These are phyloP conservation scores for Pangasius macronema DNA, from an alignment of 2,797 vertebrate genomes.

Conservation along the genomic window DNA sequence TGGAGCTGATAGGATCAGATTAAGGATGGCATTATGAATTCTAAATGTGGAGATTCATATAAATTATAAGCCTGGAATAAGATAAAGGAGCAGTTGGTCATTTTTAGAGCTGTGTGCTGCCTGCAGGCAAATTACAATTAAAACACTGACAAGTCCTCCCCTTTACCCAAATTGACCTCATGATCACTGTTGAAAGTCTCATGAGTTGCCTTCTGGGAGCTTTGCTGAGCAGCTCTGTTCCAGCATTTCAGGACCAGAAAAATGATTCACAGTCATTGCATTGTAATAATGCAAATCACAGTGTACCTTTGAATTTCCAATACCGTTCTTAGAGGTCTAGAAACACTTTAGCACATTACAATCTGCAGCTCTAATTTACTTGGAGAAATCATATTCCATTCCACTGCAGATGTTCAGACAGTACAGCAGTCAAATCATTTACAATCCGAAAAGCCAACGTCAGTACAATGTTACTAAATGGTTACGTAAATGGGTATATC, in stretches of 20 bases:
- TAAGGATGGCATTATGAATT: constrained; percentile 43
- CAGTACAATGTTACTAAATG: background rate
- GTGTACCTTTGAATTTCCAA: background rate
- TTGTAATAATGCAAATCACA: background rate
- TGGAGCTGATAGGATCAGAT: constrained; percentile 50
- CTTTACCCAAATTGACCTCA: background rate
- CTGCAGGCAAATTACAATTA: background rate
- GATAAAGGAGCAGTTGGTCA: background rate
- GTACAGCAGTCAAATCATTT: background rate
- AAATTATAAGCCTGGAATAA: background rate
- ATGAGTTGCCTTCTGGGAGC: background rate
- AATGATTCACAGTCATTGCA: background rate
- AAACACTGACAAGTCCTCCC: background rate
- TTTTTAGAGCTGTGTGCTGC: background rate
- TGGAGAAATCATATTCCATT: background rate
- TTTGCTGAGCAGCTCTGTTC: background rate
- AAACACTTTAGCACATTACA: background rate
- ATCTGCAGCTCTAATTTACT: background rate
- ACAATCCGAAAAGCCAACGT: background rate
- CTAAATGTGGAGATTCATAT: background rate
- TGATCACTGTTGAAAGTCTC: background rate
- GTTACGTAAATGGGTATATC: background rate
- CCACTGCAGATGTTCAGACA: background rate
- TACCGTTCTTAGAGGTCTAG: background rate
- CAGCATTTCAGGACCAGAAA: background rate